Percentiles rank a stretch among this genome's conserved stretches.
Conservation (phyloP, 2,797 vertebrate species). For the Hirundo rustica region DNA sequence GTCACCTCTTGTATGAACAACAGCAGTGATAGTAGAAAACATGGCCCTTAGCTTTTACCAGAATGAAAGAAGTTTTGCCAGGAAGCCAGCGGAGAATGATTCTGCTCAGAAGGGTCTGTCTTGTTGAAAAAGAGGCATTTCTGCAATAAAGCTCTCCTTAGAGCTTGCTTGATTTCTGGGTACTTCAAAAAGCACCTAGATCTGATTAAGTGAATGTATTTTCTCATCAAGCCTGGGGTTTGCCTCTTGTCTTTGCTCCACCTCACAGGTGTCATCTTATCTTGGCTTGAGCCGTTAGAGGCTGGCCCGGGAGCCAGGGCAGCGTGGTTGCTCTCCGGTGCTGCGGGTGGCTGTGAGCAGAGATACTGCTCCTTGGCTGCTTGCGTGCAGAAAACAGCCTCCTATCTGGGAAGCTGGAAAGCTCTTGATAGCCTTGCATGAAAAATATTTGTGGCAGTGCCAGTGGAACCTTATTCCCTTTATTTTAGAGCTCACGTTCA, state of each 20-base stretch:
- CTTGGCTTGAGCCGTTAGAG: not conserved
- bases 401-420: not conserved
- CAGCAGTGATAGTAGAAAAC: not conserved
- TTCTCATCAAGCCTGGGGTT: not conserved
- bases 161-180: not conserved
- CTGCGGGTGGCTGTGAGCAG: not conserved
- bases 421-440: not conserved
- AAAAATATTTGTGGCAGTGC: not conserved
- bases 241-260: not conserved
- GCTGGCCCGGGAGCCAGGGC: not conserved
- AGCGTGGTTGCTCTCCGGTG: not conserved
- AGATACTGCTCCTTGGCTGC: not conserved
- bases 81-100: not conserved
- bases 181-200: not conserved
- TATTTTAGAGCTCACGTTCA: not conserved
- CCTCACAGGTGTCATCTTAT: conserved; percentile 34
- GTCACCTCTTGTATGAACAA: not conserved
- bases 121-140: not conserved
- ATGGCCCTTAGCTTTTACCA: not conserved
- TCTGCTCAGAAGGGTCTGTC: not conserved
- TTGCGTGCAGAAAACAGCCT: not conserved
- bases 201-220: not conserved
- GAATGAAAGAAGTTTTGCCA: not conserved
- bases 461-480: not conserved
- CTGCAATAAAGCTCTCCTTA: not conserved